Evolutionary conservation across 1,140 invertebrate species (phyloP), one percentile per base, ranked within the genome.

Genomic region (Bombus sylvicola): DNA sequence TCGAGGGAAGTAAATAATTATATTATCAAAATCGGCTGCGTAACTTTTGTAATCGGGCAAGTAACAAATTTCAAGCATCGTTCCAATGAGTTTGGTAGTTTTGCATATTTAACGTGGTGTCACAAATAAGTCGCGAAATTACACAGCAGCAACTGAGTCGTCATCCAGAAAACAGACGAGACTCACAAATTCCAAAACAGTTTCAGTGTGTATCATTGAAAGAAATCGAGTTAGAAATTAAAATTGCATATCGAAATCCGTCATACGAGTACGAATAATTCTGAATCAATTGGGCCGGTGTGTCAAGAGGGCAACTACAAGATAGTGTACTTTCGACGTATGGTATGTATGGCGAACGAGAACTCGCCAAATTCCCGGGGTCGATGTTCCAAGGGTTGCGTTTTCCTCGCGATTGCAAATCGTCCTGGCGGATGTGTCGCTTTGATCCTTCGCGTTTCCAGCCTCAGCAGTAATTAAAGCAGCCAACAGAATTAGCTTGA

Each of bases 401-500:
- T 47, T 74, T 72, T 76, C 37, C 68, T 74, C 62, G 73, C 81
- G 81, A 87, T 87, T 59, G 39, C 85, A 57, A 89, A 72, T 62
- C 88, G 75, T 89, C 75, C 73, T 43, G 57, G 10, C 39, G 68
- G 22, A 82, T 62, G 79, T 83, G 89, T 90, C 82, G 68, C 86
- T 90, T 86, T 90, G 85, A 88, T 90, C 74, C 62, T 62, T 41
- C 86, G 77, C 77, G 82, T 90, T 89, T 79, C 62, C 66, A 39
- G 66, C 39, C 76, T 64, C 68, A 43, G 59, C 53, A 82, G 80
- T 90, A 90, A 90, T 90, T 90, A 90, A 90, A 88, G 86, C 86
- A 72, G 83, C 82, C 86, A 90, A 90, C 88, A 88, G 88, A 90
- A 90, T 90, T 90, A 90, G 69, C 83, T 72, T 68, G 89, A 90